Evolutionary conservation across 2,113 vertebrate species (phyloP), one percentile per base, ranked within the genome.

Genomic region (Morphnarchus princeps): DNA sequence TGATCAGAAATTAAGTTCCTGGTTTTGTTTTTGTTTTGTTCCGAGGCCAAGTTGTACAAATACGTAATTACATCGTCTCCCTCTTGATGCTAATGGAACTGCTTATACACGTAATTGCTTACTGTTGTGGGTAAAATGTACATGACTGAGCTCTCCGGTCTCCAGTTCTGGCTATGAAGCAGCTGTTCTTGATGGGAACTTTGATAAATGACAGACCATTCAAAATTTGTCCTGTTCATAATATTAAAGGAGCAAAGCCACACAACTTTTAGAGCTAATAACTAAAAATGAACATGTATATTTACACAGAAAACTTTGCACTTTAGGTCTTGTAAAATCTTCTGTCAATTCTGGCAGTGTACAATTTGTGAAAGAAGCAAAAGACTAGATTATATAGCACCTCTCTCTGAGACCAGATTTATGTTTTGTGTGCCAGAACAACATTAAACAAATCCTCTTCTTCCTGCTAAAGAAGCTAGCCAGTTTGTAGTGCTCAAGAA

Each of bases 381-480:
- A 96, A 86, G 58, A 63, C 70, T 93, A 78, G 65, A 86, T 76
- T 92, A 54, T 89, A 50, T 38, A 82, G 85, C 66, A 69, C 61
- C 59, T 83, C 78, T 70, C 82, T 93, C 71, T 88, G 43, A 87
- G 67, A 82, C 82, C 58, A 94, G 93, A 93, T 97, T 96, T 96
- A 95, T 93, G 32, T 61, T 97, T 96, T 74, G 21, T 93, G 74
- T 96, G 96, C 93, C 87, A 95, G 87, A 97, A 86, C 61, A 90
- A 90, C 90, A 95, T 95, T 92, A 96, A 91, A 67, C 59, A 97
- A 97, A 97, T 95, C 90, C 85, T 94, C 55, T 94, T 82, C 91
- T 96, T 97, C 94, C 97, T 97, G 96, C 85, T 92, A 79, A 93
- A 95, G 58, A 86, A 93, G 40, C 40, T 77, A 85, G 78, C 62